Evolutionary conservation across 2,797 vertebrate species (phyloP).

Genomic region (Zalophus californianus): DNA sequence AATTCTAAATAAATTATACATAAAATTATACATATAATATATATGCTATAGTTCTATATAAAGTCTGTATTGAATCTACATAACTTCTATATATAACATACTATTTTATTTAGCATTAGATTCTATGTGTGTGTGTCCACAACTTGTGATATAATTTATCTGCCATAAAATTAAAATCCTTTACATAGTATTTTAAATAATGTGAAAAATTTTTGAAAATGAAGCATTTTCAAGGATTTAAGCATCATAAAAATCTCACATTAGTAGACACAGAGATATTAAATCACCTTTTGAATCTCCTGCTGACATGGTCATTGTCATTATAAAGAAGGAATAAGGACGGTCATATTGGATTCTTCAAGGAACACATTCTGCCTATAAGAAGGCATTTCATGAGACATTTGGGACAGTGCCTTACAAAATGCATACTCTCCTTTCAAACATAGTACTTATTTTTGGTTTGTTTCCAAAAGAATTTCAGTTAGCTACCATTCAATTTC

Average conservation of each 20-base stretch:
- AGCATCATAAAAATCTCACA: background rate
- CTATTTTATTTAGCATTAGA: background rate
- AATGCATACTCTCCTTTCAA: background rate
- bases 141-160: background rate
- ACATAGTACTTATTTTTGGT: background rate
- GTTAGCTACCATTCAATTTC: background rate
- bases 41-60: background rate
- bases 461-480: background rate
- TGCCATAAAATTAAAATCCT: background rate
- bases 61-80: background rate
- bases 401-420: background rate
- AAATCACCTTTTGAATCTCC: background rate
- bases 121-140: background rate
- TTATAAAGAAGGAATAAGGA: background rate
- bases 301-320: background rate
- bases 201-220: background rate
- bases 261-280: background rate
- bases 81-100: background rate
- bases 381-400: background rate
- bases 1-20: background rate
- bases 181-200: background rate
- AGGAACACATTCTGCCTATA: background rate
- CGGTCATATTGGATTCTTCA: background rate
- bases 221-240: background rate
- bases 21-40: background rate